Conservation (phyloP, 2,888 invertebrate species). For the Prionchulus punctatus region DNA sequence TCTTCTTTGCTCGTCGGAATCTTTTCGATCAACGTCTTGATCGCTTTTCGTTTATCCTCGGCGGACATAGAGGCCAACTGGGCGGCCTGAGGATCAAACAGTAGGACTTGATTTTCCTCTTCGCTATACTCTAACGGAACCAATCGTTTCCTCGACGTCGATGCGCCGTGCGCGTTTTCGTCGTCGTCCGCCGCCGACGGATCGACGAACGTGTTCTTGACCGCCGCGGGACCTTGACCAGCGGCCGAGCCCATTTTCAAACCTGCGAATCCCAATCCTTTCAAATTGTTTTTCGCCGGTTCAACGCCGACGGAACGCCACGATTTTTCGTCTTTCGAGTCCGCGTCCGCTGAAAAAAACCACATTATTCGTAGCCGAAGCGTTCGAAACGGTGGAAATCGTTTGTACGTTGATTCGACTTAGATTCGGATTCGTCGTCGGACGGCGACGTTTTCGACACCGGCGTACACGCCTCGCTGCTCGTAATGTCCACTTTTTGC, state of each 20-base stretch:
- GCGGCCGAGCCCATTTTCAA: too few species aligned
- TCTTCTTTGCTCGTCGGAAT: conserved; percentile 95
- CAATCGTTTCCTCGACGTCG: not conserved
- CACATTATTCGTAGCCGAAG: too few species aligned
- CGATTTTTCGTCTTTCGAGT: too few species aligned
- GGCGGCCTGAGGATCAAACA: conserved; percentile 10
- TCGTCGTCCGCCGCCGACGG: not conserved
- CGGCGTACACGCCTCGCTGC: not conserved
- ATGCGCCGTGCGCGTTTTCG: conserved; percentile 15
- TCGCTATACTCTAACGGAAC: conserved; percentile 10
- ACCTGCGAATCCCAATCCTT: not conserved
- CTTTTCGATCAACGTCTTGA: conserved; percentile 90
- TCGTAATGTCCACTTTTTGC: too few species aligned
- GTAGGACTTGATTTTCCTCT: not conserved
- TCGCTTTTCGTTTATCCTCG: conserved; percentile 88
- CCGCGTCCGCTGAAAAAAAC: too few species aligned
- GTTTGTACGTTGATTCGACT: too few species aligned
- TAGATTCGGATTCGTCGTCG: not conserved
- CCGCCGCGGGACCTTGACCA: too few species aligned
- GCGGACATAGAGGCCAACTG: conserved; percentile 19
- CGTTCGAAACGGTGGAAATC: too few species aligned
- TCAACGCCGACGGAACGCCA: too few species aligned
- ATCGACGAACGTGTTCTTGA: not conserved
- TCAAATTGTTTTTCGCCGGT: too few species aligned
- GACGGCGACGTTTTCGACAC: not conserved